A percentile compares a stretch with the other conserved stretches of the same genome.
Conservation (phyloP, 1,140 invertebrate species). For the Brachionus rubens region DNA sequence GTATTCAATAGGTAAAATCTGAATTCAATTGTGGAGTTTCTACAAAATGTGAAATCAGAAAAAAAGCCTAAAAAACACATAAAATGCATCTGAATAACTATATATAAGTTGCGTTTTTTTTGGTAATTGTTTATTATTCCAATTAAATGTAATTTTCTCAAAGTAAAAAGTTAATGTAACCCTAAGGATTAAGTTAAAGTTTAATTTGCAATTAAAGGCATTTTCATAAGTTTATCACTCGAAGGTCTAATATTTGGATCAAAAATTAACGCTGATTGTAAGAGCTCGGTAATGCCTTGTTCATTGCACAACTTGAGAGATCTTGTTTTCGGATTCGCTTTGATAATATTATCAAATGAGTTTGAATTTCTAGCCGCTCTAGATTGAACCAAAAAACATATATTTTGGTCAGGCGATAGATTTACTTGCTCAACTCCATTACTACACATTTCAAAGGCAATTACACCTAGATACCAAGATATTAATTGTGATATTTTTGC, state of each 20-base stretch:
- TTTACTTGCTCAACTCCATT: conserved; percentile 5
- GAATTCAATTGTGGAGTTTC: too few species aligned
- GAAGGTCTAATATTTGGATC: neutral
- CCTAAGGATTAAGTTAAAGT: too few species aligned
- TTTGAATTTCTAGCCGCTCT: neutral
- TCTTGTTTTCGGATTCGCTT: neutral
- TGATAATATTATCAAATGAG: neutral
- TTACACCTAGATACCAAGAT: conserved; percentile 21
- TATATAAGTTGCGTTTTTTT: too few species aligned
- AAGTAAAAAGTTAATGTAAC: too few species aligned
- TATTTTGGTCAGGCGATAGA: neutral
- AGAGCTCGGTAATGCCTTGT: neutral
- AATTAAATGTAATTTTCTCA: too few species aligned
- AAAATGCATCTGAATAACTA: too few species aligned
- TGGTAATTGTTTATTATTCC: too few species aligned
- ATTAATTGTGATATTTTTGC: neutral
- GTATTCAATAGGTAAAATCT: too few species aligned
- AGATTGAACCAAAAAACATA: neutral
- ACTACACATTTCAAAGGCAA: conserved; percentile 36
- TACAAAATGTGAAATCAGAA: too few species aligned
- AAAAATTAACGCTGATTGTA: neutral
- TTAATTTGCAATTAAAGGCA: neutral
- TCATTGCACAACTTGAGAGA: conserved; percentile 2
- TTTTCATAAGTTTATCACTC: conserved; percentile 13
- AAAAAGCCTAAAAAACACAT: too few species aligned